Base-by-base conservation (phyloP, 1,140 invertebrate species). In the Streblospio benedicti region DNA sequence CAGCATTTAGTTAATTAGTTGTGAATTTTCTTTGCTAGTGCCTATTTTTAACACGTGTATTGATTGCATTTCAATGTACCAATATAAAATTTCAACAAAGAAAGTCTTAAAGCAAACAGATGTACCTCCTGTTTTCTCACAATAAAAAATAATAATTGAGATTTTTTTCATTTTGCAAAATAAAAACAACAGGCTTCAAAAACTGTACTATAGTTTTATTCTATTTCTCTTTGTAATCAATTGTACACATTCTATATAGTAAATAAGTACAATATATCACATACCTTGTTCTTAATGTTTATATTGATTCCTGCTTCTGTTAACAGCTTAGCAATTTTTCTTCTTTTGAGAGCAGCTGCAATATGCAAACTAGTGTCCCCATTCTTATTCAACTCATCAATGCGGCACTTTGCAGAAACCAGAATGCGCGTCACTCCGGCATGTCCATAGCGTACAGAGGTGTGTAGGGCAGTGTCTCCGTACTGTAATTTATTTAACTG, bases 301-400 rank as follows among this genome's bases (percentile, higher is more conserved):
- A 85, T 83, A 66, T 91, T 86, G 67, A 90, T 90, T 50, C 86
- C 87, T 0, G 90, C 87, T 72, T 95, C 90, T 12, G 96, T 78
- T 1, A 97, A 79, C 63, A 97, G 91, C 69, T 89, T 84, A 1
- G 92, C 93, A 50, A 97, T 80, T 78, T 97, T 97, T 35, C 91
- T 81, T 41, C 92, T 80, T 18, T 90, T 90, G 88, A 96, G 92
- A 1, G 93, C 93, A 5, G 91, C 87, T 4, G 91, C 86, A 64
- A 97, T 95, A 73, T 97, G 93, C 20, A 97, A 76, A 0, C 90
- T 86, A 0, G 91, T 94, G 73, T 97, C 93, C 1, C 91, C 92
- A 80, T 97, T 97, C 86, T 95, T 93, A 74, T 97, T 97, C 66
- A 91, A 88, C 74, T 91, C 88, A 51, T 88, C 90, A 27, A 93